These are phyloP conservation scores for Drosophila paranaensis DNA, from an alignment of 2,888 invertebrate species.

Conservation along the genomic window DNA sequence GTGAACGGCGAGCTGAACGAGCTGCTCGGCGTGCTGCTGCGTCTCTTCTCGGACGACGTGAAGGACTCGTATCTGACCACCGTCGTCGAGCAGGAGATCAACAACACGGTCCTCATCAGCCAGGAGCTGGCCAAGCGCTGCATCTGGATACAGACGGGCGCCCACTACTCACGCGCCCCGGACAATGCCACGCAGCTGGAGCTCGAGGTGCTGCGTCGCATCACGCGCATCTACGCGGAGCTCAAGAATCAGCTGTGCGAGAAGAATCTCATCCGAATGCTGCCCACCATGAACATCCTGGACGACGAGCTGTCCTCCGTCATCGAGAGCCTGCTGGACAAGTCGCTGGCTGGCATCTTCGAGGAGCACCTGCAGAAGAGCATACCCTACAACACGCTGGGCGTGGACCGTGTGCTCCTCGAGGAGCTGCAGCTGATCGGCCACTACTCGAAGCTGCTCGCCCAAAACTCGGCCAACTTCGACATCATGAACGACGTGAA, in stretches of 20 bases:
- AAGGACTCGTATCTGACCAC: constrained; percentile 93
- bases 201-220: constrained; percentile 88
- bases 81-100: constrained; percentile 93
- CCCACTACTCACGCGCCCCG: constrained; percentile 85
- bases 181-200: constrained; percentile 87
- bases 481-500: constrained; percentile 83
- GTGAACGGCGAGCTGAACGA: constrained; percentile 86
- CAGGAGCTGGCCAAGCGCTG: constrained; percentile 92
- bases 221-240: constrained; percentile 90
- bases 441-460: constrained; percentile 89
- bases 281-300: constrained; percentile 83
- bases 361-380: constrained; percentile 88
- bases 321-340: constrained; percentile 88
- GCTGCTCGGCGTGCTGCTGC: constrained; percentile 89
- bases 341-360: constrained; percentile 89
- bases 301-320: constrained; percentile 86
- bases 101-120: constrained; percentile 92
- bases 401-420: constrained; percentile 89
- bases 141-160: constrained; percentile 91
- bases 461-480: constrained; percentile 86
- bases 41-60: constrained; percentile 90
- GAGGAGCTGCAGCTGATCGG: constrained; percentile 89
- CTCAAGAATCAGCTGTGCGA: constrained; percentile 90
- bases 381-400: constrained; percentile 88
- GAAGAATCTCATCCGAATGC: constrained; percentile 89